These are phyloP conservation scores for Muntiacus reevesi DNA, from an alignment of 2,113 vertebrate genomes.

Conservation along the genomic window DNA sequence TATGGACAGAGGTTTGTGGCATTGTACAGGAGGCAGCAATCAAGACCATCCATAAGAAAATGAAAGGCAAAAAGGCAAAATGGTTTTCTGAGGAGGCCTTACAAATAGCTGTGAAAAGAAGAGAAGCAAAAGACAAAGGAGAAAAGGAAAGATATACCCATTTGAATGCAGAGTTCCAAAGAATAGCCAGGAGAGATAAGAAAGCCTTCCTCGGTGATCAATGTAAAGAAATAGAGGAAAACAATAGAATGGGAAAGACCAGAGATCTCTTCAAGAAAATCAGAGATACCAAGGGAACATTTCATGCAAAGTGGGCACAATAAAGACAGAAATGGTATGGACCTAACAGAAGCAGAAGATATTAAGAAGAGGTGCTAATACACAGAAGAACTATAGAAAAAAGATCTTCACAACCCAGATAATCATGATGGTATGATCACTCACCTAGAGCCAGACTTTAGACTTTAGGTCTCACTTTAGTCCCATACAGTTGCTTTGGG, in stretches of 20 bases:
- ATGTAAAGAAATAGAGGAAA: neutral
- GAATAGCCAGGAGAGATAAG: neutral
- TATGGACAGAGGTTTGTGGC: neutral
- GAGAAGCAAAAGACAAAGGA: neutral
- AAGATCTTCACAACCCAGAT: neutral
- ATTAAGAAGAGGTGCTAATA: neutral
- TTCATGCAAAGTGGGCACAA: neutral
- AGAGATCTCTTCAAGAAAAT: neutral
- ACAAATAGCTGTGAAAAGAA: neutral
- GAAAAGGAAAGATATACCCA: neutral
- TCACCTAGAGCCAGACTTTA: neutral
- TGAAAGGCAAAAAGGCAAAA: neutral
- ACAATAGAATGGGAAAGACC: neutral
- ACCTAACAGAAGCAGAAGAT: neutral
- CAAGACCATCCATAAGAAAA: neutral
- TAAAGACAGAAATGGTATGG: neutral
- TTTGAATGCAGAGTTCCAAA: neutral
- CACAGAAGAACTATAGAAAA: neutral
- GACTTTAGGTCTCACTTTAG: too few species aligned
- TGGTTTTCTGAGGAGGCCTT: neutral
- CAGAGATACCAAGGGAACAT: neutral
- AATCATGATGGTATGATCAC: rapidly evolving
- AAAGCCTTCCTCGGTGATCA: neutral
- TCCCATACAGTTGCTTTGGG: neutral
- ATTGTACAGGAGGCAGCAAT: neutral